These are phyloP conservation scores for Nixonia krombeini DNA, from an alignment of 1,140 invertebrate genomes.

Conservation along the genomic window DNA sequence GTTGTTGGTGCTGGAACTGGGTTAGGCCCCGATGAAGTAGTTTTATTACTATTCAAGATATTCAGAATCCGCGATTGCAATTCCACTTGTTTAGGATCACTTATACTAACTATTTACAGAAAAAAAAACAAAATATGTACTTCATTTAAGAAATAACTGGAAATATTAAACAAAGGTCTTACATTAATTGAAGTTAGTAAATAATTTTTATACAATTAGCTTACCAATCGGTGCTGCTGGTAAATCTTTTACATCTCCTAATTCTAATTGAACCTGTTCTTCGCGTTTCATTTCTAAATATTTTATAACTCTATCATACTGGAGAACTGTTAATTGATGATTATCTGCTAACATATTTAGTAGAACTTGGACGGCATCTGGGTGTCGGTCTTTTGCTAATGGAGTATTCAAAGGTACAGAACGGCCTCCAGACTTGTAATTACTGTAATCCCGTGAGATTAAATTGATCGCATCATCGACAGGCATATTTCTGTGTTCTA, in stretches of 20 bases:
- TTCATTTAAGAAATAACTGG: too few species aligned
- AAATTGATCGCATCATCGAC: slow-evolving; percentile 89
- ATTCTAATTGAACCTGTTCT: slow-evolving; percentile 79
- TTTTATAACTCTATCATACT: slow-evolving; percentile 85
- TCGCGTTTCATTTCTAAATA: slow-evolving; percentile 85
- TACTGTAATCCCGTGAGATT: slow-evolving; percentile 84
- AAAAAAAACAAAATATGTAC: background rate
- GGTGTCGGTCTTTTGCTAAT: slow-evolving; percentile 72
- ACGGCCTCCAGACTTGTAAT: slow-evolving; percentile 78
- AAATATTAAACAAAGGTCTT: background rate
- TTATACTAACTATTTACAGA: slow-evolving; percentile 36
- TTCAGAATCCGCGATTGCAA: slow-evolving; percentile 88
- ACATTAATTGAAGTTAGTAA: background rate
- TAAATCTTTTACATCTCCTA: slow-evolving; percentile 74
- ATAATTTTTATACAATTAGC: background rate
- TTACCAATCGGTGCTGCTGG: slow-evolving; percentile 66
- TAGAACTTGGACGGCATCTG: slow-evolving; percentile 81
- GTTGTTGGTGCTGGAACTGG: slow-evolving; percentile 60
- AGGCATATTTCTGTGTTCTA: slow-evolving; percentile 95
- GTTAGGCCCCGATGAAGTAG: slow-evolving; percentile 50
- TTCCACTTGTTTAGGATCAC: slow-evolving; percentile 77
- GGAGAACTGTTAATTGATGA: slow-evolving; percentile 81
- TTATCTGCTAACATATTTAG: slow-evolving; percentile 86
- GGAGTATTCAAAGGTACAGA: slow-evolving; percentile 64
- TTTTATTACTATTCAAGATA: slow-evolving; percentile 79